Base-by-base conservation (phyloP, 2,797 vertebrate genomes). In the Hirundo rustica region DNA sequence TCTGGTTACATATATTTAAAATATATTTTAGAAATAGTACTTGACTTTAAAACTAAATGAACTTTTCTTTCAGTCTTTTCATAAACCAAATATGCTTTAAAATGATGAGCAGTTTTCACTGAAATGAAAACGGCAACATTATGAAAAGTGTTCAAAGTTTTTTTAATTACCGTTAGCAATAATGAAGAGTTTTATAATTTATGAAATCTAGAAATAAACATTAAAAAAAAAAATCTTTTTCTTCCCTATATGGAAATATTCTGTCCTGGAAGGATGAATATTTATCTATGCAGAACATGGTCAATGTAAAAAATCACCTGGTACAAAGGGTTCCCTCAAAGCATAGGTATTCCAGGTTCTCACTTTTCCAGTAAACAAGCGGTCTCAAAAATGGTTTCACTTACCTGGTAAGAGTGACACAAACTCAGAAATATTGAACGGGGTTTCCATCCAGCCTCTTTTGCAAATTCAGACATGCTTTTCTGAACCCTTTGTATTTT, bases 1-100 rank as follows among this genome's bases (percentile, higher is more conserved):
- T 38, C 85, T 85, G 74, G 50, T 50, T 75, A 48, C 21, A 61
- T 17, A 17, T 74, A 65, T 68, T 89, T 84, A 91, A 77, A 77
- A 61, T 1, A 34, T 66, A 48, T 70, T 51, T 92, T 88, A 80
- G 38, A 77, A 74, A 5, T 13, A 85, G 19, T 23, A 21, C n/a
- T 85, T 88, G 36, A 38, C 45, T 67, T 92, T 62, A 86, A 90
- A 68, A 8, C 2, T 16, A 61, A 89, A 54, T 18, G 1, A 76
- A 44, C 7, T 32, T 58, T 62, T 80, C 38, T 62, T 77, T 62
- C 40, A 47, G 34, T 70, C 23, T 54, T 29, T 53, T 7, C 4
- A 54, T 57, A 54, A 93, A 70, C 1, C 5, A 79, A 71, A 30
- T 45, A 30, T 11, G 0, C n/a, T 42, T 75, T 83, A 16, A 83